phyloP scores from a whole-genome alignment of 2,797 vertebrate species.

The Chaetophractus vellerosus region DNA sequence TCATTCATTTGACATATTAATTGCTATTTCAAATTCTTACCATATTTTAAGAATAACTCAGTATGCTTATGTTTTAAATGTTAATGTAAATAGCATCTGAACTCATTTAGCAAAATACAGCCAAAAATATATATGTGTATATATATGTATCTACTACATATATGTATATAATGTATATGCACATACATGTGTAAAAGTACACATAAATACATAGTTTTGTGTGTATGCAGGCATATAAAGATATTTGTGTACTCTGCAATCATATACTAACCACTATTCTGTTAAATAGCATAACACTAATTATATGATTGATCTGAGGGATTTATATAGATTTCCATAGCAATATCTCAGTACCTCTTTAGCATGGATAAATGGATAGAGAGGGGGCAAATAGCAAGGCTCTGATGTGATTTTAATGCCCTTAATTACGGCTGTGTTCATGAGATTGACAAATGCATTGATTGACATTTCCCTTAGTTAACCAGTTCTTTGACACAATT shows the following conservation, averaged over 20 bases:
- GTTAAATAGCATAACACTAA: not conserved
- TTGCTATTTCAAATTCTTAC: conserved; percentile 15
- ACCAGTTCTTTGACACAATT: conserved; percentile 52
- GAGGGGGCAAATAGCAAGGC: not conserved
- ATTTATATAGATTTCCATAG: not conserved
- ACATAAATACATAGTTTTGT: not conserved
- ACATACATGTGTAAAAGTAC: not conserved
- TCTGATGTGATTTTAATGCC: conserved; percentile 4
- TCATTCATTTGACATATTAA: conserved; percentile 18
- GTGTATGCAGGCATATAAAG: not conserved
- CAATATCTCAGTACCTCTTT: not conserved
- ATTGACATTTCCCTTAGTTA: conserved; percentile 44
- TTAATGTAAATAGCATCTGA: not conserved
- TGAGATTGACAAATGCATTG: conserved; percentile 20
- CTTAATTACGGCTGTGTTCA: conserved; percentile 27
- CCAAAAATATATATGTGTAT: not conserved
- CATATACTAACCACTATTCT: not conserved
- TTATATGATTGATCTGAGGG: not conserved
- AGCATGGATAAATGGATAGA: not conserved
- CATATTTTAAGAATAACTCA: conserved; percentile 8
- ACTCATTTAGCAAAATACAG: not conserved
- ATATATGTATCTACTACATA: not conserved
- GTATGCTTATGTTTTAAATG: conserved; percentile 22
- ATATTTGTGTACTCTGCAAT: not conserved
- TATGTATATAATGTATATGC: not conserved